Percentiles rank a stretch among this genome's conserved stretches.
Evolutionary conservation across 92 coral and sea anemone species (phyloP).

Genomic region (Phenganax subtilis): DNA sequence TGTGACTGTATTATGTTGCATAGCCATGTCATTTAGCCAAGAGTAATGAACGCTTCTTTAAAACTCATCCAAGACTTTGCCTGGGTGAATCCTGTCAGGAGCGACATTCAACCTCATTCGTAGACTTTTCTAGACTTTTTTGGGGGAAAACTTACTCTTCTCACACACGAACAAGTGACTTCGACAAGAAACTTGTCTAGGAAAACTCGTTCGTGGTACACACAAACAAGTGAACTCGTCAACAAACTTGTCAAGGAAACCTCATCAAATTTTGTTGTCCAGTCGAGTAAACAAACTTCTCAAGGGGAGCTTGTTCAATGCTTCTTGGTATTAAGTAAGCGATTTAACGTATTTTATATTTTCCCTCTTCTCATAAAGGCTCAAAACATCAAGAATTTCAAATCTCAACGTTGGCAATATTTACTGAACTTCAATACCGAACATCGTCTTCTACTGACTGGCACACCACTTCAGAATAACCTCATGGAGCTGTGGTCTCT

Average conservation of each 20-base stretch:
- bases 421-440: slow-evolving; percentile 93
- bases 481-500: slow-evolving; percentile 98
- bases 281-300: too few relatives aligned
- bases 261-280: too few relatives aligned
- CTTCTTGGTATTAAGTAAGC: neutral
- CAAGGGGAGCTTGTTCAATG: too few relatives aligned
- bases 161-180: too few relatives aligned
- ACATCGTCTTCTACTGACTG: slow-evolving; percentile 83
- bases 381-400: slow-evolving; percentile 98
- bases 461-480: slow-evolving; percentile 96
- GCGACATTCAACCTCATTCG: neutral
- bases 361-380: slow-evolving; percentile 55
- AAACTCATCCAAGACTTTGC: slow-evolving; percentile 49
- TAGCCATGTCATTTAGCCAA: slow-evolving; percentile 56
- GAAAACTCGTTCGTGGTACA: too few relatives aligned
- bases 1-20: slow-evolving; percentile 33
- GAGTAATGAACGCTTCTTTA: slow-evolving; percentile 50
- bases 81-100: slow-evolving; percentile 36
- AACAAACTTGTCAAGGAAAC: too few relatives aligned
- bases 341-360: neutral
- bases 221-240: too few relatives aligned
- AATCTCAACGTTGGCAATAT: slow-evolving; percentile 99
- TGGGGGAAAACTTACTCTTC: too few relatives aligned
- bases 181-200: too few relatives aligned
- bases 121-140: too few relatives aligned